A percentile compares a stretch with the other conserved stretches of the same genome.
phyloP scores from a whole-genome alignment of 2,888 invertebrate genomes.

The Alviniconcha strummeri region DNA sequence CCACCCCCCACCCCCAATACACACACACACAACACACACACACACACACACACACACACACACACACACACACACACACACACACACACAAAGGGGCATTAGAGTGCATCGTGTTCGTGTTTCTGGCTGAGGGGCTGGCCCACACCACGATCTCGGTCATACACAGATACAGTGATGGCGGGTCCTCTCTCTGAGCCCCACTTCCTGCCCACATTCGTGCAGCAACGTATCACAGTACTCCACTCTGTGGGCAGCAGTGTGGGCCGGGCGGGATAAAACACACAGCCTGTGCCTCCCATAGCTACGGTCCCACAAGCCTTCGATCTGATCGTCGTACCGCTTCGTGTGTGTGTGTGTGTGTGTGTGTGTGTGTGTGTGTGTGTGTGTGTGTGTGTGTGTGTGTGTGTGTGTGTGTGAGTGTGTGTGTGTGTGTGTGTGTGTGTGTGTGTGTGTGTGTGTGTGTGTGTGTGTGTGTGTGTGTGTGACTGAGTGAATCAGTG shows the following conservation, averaged over 20 bases:
- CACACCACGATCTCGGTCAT: too few relatives aligned
- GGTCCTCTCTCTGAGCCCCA: too few relatives aligned
- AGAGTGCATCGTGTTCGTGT: too few relatives aligned
- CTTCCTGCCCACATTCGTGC: too few relatives aligned
- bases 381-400: not conserved
- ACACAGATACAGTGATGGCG: too few relatives aligned
- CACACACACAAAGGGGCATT: too few relatives aligned
- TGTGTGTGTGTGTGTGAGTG: not conserved
- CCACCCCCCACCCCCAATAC: too few relatives aligned
- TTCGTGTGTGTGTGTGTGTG: not conserved
- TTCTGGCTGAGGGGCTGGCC: too few relatives aligned
- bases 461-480: not conserved
- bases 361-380: not conserved
- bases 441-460: slow-evolving; percentile 7
- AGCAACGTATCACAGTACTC: not conserved
- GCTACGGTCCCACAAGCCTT: not conserved
- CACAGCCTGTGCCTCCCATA: not conserved
- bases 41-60: too few relatives aligned
- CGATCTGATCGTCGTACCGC: not conserved
- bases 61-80: too few relatives aligned
- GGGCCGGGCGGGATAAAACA: too few relatives aligned
- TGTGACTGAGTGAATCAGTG: not conserved
- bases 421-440: not conserved
- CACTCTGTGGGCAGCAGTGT: not conserved
- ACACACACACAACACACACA: too few relatives aligned